A percentile compares a stretch with the other conserved stretches of the same genome.
phyloP scores from a whole-genome alignment of 30 jellyfish, hydroid and myxozoan species.

The Chironex yamaguchii region DNA sequence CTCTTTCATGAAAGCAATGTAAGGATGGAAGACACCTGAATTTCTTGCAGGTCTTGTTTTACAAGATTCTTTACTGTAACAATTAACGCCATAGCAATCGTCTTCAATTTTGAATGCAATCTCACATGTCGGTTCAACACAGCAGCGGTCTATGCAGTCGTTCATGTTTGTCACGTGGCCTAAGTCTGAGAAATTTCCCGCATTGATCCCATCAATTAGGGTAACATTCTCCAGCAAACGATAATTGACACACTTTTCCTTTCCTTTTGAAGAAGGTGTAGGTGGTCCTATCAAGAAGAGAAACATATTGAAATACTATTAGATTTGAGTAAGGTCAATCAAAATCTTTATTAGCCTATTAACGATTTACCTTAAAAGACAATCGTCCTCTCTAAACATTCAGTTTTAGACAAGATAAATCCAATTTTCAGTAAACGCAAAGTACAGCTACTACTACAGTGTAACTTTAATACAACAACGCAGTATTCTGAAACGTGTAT shows the following conservation, averaged over 20 bases:
- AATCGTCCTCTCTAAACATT: too few species aligned
- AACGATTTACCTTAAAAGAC: too few species aligned
- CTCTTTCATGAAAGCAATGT: slow-evolving; percentile 77
- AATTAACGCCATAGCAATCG: slow-evolving; percentile 93
- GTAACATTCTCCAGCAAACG: slow-evolving; percentile 75
- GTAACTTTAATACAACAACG: too few species aligned
- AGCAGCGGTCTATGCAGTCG: slow-evolving; percentile 88
- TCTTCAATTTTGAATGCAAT: slow-evolving; percentile 88
- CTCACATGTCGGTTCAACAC: slow-evolving; percentile 79
- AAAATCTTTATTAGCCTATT: too few species aligned
- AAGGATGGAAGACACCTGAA: slow-evolving; percentile 74
- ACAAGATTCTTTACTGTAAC: slow-evolving; percentile 84
- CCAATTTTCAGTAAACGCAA: too few species aligned
- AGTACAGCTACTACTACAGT: too few species aligned
- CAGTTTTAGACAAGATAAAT: too few species aligned
- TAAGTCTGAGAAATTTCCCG: slow-evolving; percentile 94
- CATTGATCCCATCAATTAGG: slow-evolving; percentile 88
- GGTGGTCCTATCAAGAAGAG: too few species aligned
- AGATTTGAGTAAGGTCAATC: too few species aligned
- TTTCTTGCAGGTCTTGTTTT: slow-evolving; percentile 91
- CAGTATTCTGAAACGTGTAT: too few species aligned
- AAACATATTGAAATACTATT: too few species aligned
- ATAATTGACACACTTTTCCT: slow-evolving; percentile 65
- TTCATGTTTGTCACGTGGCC: slow-evolving; percentile 88
- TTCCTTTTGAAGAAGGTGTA: too few species aligned